Percentiles rank a stretch among this genome's conserved stretches.
Evolutionary conservation across 2,888 invertebrate genomes (phyloP).

Genomic region (Drosophila multiciliata): DNA sequence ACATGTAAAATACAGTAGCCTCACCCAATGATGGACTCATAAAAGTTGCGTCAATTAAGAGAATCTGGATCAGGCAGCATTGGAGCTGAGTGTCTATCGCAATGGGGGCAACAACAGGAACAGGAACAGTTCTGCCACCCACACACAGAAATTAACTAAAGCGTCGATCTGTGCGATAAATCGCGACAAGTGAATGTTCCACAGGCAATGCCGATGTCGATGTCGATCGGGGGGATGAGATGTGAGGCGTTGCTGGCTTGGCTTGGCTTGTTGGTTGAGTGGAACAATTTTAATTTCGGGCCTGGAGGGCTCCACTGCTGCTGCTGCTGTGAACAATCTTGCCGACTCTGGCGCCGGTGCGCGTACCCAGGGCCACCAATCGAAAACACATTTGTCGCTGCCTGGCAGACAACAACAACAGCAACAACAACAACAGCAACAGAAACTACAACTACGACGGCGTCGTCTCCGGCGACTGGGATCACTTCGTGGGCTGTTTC

Average conservation of each 20-base stretch:
- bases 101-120: background rate
- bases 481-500: constrained; percentile 75
- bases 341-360: constrained; percentile 70
- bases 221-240: constrained; percentile 1
- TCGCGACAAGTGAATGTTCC: constrained; percentile 67
- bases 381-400: constrained; percentile 79
- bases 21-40: constrained; percentile 60
- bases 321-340: constrained; percentile 54
- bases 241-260: constrained; percentile 3
- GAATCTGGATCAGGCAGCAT: constrained; percentile 55
- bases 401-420: constrained; percentile 32
- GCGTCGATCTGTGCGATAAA: constrained; percentile 76
- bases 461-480: constrained; percentile 31
- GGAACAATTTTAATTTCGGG: constrained; percentile 65
- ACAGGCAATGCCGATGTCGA: background rate
- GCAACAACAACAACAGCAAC: background rate
- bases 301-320: constrained; percentile 18
- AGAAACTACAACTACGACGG: constrained; percentile 21
- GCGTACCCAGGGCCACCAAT: constrained; percentile 61
- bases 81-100: background rate
- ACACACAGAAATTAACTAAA: constrained; percentile 74
- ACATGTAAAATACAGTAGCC: constrained; percentile 57
- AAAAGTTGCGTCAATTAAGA: constrained; percentile 75
- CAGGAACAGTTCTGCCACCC: constrained; percentile 54
- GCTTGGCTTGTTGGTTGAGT: constrained; percentile 19